phyloP scores from a whole-genome alignment of 2,113 vertebrate species.

The Pagrus major region DNA sequence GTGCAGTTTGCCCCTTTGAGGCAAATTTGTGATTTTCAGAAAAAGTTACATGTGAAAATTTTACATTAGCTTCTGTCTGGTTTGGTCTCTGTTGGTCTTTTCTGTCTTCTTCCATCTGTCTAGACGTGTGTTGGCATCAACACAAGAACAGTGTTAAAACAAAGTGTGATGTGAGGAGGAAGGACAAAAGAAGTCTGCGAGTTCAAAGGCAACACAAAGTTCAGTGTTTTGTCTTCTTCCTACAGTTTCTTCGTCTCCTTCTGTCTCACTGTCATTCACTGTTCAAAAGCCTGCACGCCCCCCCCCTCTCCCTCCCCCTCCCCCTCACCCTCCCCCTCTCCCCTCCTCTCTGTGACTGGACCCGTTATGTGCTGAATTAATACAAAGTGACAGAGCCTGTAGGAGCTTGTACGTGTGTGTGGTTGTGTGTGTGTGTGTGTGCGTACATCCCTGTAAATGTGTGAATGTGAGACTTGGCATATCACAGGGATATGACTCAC shows the following conservation, averaged over 20 bases:
- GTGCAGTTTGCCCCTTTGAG: background rate
- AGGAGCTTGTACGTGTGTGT: conserved; percentile 37
- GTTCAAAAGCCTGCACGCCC: conserved; percentile 15
- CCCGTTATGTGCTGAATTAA: conserved; percentile 56
- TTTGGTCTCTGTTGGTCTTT: background rate
- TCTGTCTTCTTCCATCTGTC: conserved; percentile 8
- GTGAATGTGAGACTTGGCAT: conserved; percentile 62
- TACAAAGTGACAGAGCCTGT: conserved; percentile 70
- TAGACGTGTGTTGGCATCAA: conserved; percentile 19
- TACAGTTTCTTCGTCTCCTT: conserved; percentile 15
- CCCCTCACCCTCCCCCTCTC: background rate
- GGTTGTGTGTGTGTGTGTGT: conserved; percentile 29
- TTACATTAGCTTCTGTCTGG: conserved; percentile 4
- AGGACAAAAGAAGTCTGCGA: conserved; percentile 26
- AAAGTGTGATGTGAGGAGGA: conserved; percentile 7
- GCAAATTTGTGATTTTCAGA: background rate
- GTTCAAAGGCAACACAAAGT: conserved; percentile 44
- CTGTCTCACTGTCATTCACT: conserved; percentile 23
- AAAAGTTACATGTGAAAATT: background rate
- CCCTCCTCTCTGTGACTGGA: conserved; percentile 13
- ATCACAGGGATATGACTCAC: conserved; percentile 71
- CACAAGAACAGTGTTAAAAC: background rate
- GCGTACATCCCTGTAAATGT: conserved; percentile 41
- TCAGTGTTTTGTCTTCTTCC: conserved; percentile 36
- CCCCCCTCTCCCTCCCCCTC: background rate